phyloP scores from a whole-genome alignment of 2,797 vertebrate species.

The Columba guinea region DNA sequence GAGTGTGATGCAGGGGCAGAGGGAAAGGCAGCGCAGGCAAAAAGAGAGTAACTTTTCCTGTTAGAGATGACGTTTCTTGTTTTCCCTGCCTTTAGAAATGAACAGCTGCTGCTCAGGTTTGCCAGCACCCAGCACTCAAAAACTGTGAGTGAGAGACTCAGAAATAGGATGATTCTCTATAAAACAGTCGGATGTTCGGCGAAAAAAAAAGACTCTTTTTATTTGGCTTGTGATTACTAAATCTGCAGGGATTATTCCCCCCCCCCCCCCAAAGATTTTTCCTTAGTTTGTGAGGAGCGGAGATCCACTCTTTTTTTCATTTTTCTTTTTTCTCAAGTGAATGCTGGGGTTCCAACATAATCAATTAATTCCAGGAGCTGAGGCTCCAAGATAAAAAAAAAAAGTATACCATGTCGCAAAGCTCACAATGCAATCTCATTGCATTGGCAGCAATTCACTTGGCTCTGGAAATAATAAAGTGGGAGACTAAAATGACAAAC shows the following conservation, averaged over 20 bases:
- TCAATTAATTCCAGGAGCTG: conserved; percentile 61
- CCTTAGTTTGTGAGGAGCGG: background rate
- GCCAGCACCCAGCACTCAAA: conserved; percentile 42
- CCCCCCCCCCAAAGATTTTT: background rate
- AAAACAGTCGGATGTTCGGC: background rate
- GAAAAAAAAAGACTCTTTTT: background rate
- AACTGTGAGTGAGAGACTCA: conserved; percentile 22
- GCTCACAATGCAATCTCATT: conserved; percentile 68
- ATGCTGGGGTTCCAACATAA: conserved; percentile 27
- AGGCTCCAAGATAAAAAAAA: conserved; percentile 39
- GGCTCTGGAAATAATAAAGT: conserved; percentile 69
- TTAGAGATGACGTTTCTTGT: background rate
- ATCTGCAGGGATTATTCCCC: background rate
- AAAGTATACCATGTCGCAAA: conserved; percentile 46
- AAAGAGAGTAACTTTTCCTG: background rate
- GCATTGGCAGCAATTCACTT: conserved; percentile 61
- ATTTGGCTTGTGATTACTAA: conserved; percentile 22
- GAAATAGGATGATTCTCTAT: conserved; percentile 44
- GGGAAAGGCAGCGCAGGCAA: background rate
- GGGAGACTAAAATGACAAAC: conserved; percentile 65
- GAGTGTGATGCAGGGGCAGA: background rate
- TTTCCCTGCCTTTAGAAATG: conserved; percentile 34
- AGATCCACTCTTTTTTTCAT: background rate
- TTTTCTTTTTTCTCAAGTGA: background rate
- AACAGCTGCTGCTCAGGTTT: conserved; percentile 54